Percentiles rank a stretch among this genome's conserved stretches.
These are phyloP conservation scores for Bibio marci DNA, from an alignment of 2,888 invertebrate genomes.

Conservation along the genomic window DNA sequence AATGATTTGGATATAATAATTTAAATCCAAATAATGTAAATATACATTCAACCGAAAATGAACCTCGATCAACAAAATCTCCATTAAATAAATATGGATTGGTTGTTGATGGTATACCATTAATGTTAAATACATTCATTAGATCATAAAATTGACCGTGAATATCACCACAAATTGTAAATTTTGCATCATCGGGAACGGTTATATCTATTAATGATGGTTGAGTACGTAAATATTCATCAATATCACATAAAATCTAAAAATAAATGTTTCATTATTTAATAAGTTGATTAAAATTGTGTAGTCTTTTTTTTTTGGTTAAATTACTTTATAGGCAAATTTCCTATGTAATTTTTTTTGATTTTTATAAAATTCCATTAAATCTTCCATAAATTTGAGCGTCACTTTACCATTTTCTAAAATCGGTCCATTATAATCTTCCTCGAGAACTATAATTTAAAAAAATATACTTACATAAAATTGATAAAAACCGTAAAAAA, in stretches of 20 bases:
- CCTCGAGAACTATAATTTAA: conserved; percentile 64
- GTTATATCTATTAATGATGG: conserved; percentile 81
- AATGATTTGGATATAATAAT: conserved; percentile 86
- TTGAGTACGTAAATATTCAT: conserved; percentile 63
- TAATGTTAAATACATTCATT: conserved; percentile 91
- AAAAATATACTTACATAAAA: conserved; percentile 10
- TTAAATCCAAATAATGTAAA: conserved; percentile 95
- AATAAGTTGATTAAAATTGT: conserved; percentile 1
- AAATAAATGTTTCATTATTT: too few relatives aligned
- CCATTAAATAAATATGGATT: conserved; percentile 99
- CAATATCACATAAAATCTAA: conserved; percentile 83
- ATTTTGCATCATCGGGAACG: conserved; percentile 73
- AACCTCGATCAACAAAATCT: conserved; percentile 98
- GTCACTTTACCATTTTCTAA: conserved; percentile 81
- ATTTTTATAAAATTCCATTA: conserved; percentile 78
- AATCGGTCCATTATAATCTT: conserved; percentile 82
- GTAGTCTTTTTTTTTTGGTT: conserved; percentile 1
- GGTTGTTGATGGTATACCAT: conserved; percentile 81
- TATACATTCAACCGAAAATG: conserved; percentile 98
- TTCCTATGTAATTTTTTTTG: conserved; percentile 90
- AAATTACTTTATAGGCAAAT: conserved; percentile 80
- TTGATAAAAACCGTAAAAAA: conserved; percentile 3
- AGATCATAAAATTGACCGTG: conserved; percentile 99
- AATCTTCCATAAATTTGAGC: conserved; percentile 67
- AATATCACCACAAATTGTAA: conserved; percentile 97